A percentile compares a stretch with the other conserved stretches of the same genome.
These are phyloP conservation scores for Diadromus collaris DNA, from an alignment of 2,888 invertebrate species.

Conservation along the genomic window DNA sequence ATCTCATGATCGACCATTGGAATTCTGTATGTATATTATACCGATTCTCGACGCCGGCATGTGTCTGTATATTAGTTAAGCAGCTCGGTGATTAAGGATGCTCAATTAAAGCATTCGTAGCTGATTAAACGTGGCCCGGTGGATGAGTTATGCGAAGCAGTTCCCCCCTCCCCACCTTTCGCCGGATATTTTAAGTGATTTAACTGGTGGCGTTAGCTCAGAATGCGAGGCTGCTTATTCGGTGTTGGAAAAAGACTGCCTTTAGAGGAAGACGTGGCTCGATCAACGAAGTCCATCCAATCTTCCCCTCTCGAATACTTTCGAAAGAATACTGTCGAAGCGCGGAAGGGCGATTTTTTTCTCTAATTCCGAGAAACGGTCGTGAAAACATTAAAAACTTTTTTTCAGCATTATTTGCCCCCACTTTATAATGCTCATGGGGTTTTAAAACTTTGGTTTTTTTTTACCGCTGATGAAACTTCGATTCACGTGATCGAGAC, in stretches of 20 bases:
- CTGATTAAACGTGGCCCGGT: conserved; percentile 38
- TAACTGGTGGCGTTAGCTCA: conserved; percentile 35
- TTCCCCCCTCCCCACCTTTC: neutral
- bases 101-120: conserved; percentile 37
- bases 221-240: conserved; percentile 25
- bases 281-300: neutral
- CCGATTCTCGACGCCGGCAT: neutral
- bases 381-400: conserved; percentile 48
- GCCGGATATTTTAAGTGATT: conserved; percentile 50
- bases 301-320: neutral
- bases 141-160: conserved; percentile 46
- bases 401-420: conserved; percentile 16
- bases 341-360: conserved; percentile 6
- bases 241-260: conserved; percentile 26
- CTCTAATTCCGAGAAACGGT: conserved; percentile 25
- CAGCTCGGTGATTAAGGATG: conserved; percentile 25
- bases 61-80: conserved; percentile 12
- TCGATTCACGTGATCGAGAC: neutral
- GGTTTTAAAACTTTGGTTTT: neutral
- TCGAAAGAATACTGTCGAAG: neutral
- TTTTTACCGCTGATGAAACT: neutral
- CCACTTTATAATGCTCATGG: neutral
- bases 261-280: neutral
- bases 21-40: neutral
- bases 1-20: neutral